Evolutionary conservation across 1,140 invertebrate genomes (phyloP).

Genomic region (Euschistus heros): DNA sequence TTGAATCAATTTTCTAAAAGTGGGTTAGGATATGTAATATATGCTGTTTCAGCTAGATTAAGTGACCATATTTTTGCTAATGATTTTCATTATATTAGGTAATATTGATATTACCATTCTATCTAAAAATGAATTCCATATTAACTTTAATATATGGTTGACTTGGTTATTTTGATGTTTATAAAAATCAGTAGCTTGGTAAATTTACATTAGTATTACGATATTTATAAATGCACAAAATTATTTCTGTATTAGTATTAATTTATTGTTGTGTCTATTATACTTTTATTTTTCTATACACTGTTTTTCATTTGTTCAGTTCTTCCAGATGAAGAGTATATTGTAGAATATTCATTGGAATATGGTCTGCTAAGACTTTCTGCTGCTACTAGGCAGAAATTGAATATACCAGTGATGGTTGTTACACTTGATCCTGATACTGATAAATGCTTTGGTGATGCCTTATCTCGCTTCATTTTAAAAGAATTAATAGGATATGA

Average conservation of each 20-base stretch:
- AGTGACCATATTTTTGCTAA: too few relatives aligned
- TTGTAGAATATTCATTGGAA: slow-evolving; percentile 94
- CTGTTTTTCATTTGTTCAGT: slow-evolving; percentile 3
- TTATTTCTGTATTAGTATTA: not conserved
- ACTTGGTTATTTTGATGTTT: too few relatives aligned
- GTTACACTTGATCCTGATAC: slow-evolving; percentile 80
- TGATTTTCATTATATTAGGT: too few relatives aligned
- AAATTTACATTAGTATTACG: too few relatives aligned
- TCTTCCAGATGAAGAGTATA: slow-evolving; percentile 54
- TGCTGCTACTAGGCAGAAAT: slow-evolving; percentile 62
- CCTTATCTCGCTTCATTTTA: slow-evolving; percentile 78
- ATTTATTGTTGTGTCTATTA: not conserved
- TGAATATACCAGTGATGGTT: slow-evolving; percentile 87
- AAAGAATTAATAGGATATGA: slow-evolving; percentile 93
- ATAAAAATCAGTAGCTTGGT: too few relatives aligned
- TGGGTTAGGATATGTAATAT: too few relatives aligned
- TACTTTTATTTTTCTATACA: not conserved
- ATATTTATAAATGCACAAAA: not conserved
- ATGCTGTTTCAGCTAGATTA: too few relatives aligned
- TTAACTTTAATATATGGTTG: too few relatives aligned
- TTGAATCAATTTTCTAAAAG: too few relatives aligned
- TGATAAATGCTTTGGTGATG: slow-evolving; percentile 88
- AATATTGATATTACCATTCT: too few relatives aligned
- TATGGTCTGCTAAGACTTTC: slow-evolving; percentile 91
- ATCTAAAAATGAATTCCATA: too few relatives aligned